These are phyloP conservation scores for Enteromius trimaculatus DNA, from an alignment of 2,797 vertebrate species.

Conservation along the genomic window DNA sequence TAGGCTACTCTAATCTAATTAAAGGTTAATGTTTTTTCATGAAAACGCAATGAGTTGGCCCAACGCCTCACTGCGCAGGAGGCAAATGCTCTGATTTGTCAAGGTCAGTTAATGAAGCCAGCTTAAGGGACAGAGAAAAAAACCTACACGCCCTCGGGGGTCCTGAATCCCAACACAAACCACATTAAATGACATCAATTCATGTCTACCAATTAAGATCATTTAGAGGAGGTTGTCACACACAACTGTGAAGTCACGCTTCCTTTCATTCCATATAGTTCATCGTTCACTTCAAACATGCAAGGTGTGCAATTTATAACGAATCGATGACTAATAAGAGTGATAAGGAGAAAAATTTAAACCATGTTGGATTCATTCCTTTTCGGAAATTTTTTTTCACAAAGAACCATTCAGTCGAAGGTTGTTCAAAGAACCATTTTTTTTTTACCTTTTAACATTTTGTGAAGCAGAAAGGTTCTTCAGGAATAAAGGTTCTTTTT, in stretches of 20 bases:
- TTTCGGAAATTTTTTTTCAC: background rate
- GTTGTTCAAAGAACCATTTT: too few species aligned
- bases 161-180: conserved; percentile 75
- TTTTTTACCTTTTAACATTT: too few species aligned
- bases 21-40: conserved; percentile 48
- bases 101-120: conserved; percentile 81
- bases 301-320: background rate
- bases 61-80: conserved; percentile 69
- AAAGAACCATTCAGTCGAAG: too few species aligned
- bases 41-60: conserved; percentile 39
- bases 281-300: background rate
- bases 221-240: conserved; percentile 60
- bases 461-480: too few species aligned
- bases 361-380: background rate
- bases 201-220: conserved; percentile 74
- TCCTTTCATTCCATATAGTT: background rate
- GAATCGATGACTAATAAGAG: background rate
- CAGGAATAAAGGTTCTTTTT: too few species aligned
- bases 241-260: conserved; percentile 51
- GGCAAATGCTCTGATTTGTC: conserved; percentile 78
- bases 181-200: conserved; percentile 70
- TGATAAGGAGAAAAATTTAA: background rate
- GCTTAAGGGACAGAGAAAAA: conserved; percentile 67
- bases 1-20: conserved; percentile 39
- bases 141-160: conserved; percentile 65